phyloP scores from a whole-genome alignment of 1,140 invertebrate species.

The Neodiprion pinetum region DNA sequence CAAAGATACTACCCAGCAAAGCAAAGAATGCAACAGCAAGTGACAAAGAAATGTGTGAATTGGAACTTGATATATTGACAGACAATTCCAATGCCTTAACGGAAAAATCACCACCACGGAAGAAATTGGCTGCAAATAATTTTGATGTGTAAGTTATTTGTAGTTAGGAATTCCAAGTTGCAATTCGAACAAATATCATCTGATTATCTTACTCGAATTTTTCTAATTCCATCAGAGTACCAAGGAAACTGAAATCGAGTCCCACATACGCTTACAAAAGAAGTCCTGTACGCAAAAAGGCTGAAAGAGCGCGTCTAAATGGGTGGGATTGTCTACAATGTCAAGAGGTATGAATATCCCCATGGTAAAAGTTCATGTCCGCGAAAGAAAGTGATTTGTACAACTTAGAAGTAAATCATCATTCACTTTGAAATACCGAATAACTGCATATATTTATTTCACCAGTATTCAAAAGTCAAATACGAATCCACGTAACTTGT shows the following conservation, averaged over 20 bases:
- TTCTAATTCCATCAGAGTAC: slow-evolving; percentile 30
- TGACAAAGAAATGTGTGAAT: neutral
- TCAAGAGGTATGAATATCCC: slow-evolving; percentile 43
- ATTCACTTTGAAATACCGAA: too few species aligned
- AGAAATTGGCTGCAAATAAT: slow-evolving; percentile 31
- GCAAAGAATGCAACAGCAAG: too few species aligned
- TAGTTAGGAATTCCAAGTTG: neutral
- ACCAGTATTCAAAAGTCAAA: too few species aligned
- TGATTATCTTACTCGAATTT: slow-evolving; percentile 11
- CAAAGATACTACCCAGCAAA: too few species aligned
- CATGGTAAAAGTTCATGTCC: too few species aligned
- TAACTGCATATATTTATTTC: too few species aligned
- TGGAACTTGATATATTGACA: neutral
- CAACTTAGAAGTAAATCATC: too few species aligned
- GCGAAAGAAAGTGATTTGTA: too few species aligned
- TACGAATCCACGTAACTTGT: too few species aligned
- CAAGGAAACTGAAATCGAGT: slow-evolving; percentile 29
- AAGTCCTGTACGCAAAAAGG: slow-evolving; percentile 49
- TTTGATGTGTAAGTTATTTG: slow-evolving; percentile 37
- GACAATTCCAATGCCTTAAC: neutral
- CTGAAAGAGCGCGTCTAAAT: slow-evolving; percentile 48
- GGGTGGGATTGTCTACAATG: slow-evolving; percentile 57
- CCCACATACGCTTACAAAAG: slow-evolving; percentile 41
- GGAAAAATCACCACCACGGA: slow-evolving; percentile 26
- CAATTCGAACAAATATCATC: neutral